These are phyloP conservation scores for Leptinotarsa haldemani DNA, from an alignment of 2,888 invertebrate genomes.

Conservation along the genomic window DNA sequence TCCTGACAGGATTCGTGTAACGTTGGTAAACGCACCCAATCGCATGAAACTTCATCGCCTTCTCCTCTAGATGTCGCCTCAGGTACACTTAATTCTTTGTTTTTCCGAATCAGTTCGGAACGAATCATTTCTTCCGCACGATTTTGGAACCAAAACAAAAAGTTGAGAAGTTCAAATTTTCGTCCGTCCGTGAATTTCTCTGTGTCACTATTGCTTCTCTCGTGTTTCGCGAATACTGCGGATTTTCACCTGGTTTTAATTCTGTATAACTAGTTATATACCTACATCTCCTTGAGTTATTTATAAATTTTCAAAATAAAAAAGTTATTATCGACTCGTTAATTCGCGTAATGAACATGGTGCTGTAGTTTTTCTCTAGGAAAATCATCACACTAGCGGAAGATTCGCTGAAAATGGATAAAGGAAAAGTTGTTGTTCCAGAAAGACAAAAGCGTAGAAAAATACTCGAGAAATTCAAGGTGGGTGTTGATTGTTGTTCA, in stretches of 20 bases:
- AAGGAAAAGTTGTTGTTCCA: slow-evolving; percentile 45
- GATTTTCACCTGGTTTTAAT: background rate
- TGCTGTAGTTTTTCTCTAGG: background rate
- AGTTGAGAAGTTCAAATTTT: slow-evolving; percentile 5
- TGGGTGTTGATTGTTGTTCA: slow-evolving; percentile 25
- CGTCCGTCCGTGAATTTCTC: background rate
- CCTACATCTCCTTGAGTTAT: slow-evolving; percentile 26
- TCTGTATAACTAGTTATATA: background rate
- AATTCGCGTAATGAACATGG: slow-evolving; percentile 5
- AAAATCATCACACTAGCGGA: slow-evolving; percentile 11
- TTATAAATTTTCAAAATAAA: slow-evolving; percentile 15
- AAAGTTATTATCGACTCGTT: slow-evolving; percentile 2
- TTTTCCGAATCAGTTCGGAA: slow-evolving; percentile 11
- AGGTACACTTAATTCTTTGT: background rate
- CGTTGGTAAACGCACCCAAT: background rate
- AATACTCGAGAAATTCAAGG: slow-evolving; percentile 48
- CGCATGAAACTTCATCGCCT: background rate
- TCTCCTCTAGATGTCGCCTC: slow-evolving; percentile 8
- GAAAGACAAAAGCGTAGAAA: slow-evolving; percentile 51
- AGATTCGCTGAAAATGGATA: slow-evolving; percentile 43
- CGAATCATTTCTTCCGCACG: slow-evolving; percentile 4
- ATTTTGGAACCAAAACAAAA: slow-evolving; percentile 14
- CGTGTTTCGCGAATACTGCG: background rate
- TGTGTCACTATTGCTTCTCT: background rate
- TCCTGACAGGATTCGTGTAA: background rate